Evolutionary conservation across 2,797 vertebrate genomes (phyloP), one percentile per base, ranked within the genome.

Genomic region (Apogon talboti): DNA sequence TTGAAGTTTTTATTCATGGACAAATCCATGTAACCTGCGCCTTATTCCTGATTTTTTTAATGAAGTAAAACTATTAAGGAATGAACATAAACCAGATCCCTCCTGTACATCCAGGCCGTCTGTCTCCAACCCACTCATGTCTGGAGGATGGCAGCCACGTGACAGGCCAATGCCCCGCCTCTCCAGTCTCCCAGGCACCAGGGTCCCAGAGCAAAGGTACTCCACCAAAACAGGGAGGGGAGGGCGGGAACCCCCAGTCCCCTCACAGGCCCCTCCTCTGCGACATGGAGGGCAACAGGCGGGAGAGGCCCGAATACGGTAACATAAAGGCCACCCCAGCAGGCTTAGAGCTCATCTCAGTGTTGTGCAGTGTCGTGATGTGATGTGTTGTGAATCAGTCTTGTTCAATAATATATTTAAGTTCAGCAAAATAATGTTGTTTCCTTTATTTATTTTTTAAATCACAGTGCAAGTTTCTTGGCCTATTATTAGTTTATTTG

Each of bases 231-330:
- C 89, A 90, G 84, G 45, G 87, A 66, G 89, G 87, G 83, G 90
- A 92, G 86, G 90, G 91, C 51, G 89, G 87, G 82, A 92, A 90
- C 77, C 81, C 87, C 77, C 93, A 92, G 73, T 91, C 93, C 69
- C 92, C 92, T 70, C 91, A 89, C 89, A 93, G 92, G 82, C 92
- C 92, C 70, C 91, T 94, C 81, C 92, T 93, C 71, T 95, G 93
- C 51, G 95, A 95, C 90, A 89, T 93, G 85, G 94, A 95, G 89
- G 95, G 95, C 90, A 96, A 95, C 93, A 94, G 94, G 91, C 93
- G 86, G 52, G 93, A 93, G 85, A 89, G 91, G 66, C 91, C 82
- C 43, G 94, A 95, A 92, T 95, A 91, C 87, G 94, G 93, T 93
- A 93, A 93, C 87, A 91, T 87, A 67, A 84, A 89, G 81, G 80